Percentiles rank a stretch among this genome's conserved stretches.
phyloP scores from a whole-genome alignment of 2,113 vertebrate species.

The Malurus alboscapulatus region DNA sequence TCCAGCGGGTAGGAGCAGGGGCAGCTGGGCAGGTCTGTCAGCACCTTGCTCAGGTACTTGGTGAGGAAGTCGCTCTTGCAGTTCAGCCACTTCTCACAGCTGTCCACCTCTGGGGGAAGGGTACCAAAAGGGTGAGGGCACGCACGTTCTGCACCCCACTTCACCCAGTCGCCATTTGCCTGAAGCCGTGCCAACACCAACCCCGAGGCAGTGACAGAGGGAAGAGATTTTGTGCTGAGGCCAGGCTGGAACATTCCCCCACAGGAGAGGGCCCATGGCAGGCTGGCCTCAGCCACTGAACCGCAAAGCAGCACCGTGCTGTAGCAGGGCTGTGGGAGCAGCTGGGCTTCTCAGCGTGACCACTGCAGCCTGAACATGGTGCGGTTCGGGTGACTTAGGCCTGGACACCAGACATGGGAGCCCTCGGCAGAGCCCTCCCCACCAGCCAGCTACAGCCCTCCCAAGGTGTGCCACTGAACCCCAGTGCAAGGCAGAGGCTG shows the following conservation, averaged over 20 bases:
- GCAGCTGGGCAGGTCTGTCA: slow-evolving; percentile 88
- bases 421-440: background rate
- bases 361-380: background rate
- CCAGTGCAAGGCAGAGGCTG: slow-evolving; percentile 20
- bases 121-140: background rate
- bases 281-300: background rate
- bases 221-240: background rate
- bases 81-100: slow-evolving; percentile 93
- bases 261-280: accelerated
- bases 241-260: background rate
- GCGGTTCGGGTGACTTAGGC: background rate
- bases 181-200: background rate
- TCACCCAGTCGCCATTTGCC: background rate
- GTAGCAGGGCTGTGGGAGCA: background rate
- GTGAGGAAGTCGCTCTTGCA: slow-evolving; percentile 91
- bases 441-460: background rate
- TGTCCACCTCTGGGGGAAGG: slow-evolving; percentile 81
- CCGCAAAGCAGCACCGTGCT: background rate
- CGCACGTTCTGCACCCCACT: background rate
- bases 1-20: slow-evolving; percentile 86
- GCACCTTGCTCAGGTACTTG: slow-evolving; percentile 84
- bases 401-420: background rate
- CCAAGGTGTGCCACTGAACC: background rate
- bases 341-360: background rate
- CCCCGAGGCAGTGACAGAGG: background rate